Percentiles rank a stretch among this genome's conserved stretches.
Conservation (phyloP, 2,888 invertebrate species). For the Actias luna region DNA sequence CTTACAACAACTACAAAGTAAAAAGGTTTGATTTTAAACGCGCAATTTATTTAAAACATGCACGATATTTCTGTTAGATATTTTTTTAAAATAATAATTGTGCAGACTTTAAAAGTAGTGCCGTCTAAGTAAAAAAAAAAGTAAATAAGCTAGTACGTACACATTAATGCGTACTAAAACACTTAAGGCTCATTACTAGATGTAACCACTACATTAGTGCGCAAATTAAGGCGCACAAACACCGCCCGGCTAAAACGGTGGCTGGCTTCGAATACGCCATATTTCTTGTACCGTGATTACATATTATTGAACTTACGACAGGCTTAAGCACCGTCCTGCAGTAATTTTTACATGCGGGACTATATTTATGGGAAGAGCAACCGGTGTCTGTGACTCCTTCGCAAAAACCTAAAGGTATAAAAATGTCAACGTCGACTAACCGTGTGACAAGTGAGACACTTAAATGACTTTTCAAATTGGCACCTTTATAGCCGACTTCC, state of each 20-base stretch:
- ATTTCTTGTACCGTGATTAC: not conserved
- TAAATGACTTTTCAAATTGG: not conserved
- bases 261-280: not conserved
- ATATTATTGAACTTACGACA: not conserved
- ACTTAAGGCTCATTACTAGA: not conserved
- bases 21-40: no score
- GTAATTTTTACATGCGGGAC: not conserved
- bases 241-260: not conserved
- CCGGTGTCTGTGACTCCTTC: not conserved
- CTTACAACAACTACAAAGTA: no score
- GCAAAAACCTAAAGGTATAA: not conserved
- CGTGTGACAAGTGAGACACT: not conserved
- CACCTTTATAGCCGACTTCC: not conserved
- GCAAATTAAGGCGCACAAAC: not conserved
- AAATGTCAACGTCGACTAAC: not conserved
- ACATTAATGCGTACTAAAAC: not conserved
- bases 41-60: no score
- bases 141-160: not conserved
- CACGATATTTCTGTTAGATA: no score
- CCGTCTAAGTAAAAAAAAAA: not conserved
- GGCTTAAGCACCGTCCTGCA: not conserved
- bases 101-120: no score
- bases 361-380: not conserved
- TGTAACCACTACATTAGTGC: not conserved
- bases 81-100: no score